phyloP scores from a whole-genome alignment of 53 echinoderm and acorn worm species.

The Temnopleurus reevesii region DNA sequence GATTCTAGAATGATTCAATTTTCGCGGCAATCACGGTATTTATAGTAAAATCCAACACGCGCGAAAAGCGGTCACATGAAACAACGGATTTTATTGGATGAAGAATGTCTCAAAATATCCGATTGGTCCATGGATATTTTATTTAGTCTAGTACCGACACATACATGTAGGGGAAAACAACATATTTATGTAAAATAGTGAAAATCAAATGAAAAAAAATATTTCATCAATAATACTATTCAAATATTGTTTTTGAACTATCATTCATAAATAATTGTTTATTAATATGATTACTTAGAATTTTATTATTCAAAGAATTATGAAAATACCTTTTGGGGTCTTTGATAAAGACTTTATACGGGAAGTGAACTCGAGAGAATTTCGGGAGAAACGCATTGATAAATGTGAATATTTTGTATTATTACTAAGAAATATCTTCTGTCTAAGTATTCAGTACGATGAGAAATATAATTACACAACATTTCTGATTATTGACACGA shows the following conservation, averaged over 20 bases:
- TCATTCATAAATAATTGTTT: background rate
- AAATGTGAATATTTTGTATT: background rate
- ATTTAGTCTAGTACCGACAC: background rate
- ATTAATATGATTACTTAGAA: background rate
- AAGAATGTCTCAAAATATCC: background rate
- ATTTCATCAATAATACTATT: background rate
- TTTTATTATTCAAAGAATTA: background rate
- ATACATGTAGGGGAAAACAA: background rate
- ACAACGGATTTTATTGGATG: background rate
- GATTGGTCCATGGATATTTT: background rate
- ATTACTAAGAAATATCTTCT: background rate
- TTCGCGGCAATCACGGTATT: background rate
- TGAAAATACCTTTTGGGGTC: background rate
- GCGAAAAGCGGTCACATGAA: background rate
- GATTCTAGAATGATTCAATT: background rate
- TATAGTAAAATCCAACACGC: background rate
- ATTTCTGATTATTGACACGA: background rate
- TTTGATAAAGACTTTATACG: background rate
- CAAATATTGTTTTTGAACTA: background rate
- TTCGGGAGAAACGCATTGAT: background rate
- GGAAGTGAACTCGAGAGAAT: background rate
- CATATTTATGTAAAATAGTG: background rate
- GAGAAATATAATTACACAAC: background rate
- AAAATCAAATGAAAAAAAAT: background rate
- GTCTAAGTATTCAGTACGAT: background rate